Evolutionary conservation across 2,888 invertebrate genomes (phyloP).

Genomic region (Drosophila histrio): DNA sequence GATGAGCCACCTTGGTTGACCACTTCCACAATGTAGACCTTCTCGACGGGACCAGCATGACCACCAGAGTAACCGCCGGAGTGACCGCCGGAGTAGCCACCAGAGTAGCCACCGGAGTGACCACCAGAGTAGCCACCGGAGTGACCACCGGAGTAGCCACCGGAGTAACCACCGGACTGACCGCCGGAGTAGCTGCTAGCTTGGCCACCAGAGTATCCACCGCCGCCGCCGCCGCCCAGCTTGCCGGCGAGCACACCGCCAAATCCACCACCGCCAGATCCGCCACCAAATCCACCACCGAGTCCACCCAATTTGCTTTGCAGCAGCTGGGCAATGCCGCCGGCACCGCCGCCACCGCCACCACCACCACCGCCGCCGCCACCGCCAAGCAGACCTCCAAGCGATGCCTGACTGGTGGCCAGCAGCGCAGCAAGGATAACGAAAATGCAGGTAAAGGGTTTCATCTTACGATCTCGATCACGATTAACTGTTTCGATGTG

Average conservation of each 20-base stretch:
- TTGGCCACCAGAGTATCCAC: conserved; percentile 39
- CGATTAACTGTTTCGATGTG: conserved; percentile 18
- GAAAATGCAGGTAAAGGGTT: conserved; percentile 70
- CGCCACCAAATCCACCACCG: conserved; percentile 38
- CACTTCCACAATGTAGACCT: conserved; percentile 27
- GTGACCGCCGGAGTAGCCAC: conserved; percentile 38
- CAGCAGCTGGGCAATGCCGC: conserved; percentile 58
- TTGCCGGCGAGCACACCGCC: conserved; percentile 39
- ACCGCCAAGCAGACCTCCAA: conserved; percentile 65
- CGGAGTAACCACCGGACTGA: conserved; percentile 43
- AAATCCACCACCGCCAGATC: conserved; percentile 15
- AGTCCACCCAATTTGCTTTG: conserved; percentile 65
- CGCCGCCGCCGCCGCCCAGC: conserved; percentile 36
- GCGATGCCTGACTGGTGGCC: conserved; percentile 66
- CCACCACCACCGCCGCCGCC: conserved; percentile 61
- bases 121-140: conserved; percentile 53
- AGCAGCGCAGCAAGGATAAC: conserved; percentile 69
- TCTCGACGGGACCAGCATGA: conserved; percentile 29
- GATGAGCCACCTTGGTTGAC: conserved; percentile 39
- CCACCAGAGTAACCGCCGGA: conserved; percentile 43
- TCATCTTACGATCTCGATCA: conserved; percentile 56
- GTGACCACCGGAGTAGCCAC: conserved; percentile 42
- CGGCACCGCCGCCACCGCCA: conserved; percentile 47
- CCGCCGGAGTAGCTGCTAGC: conserved; percentile 36
- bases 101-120: conserved; percentile 41